Base-by-base conservation (phyloP, 2,888 invertebrate species). In the Orthosia gracilis region DNA sequence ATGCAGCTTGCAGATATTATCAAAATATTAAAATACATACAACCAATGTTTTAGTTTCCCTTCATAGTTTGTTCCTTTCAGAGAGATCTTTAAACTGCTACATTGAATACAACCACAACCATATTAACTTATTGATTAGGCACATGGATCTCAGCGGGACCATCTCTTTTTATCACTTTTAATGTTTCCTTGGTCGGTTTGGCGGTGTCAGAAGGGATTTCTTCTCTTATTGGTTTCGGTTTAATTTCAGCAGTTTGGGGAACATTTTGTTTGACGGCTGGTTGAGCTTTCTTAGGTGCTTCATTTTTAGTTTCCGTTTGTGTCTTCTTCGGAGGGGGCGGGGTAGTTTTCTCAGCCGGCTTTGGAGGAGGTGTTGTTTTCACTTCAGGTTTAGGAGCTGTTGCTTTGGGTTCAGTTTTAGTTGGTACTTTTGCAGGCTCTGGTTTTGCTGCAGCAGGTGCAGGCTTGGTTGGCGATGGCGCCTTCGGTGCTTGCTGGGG, bases 131-230 rank as follows among this genome's bases (percentile, higher is more conserved):
- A 94, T 80, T 91, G 75, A 71, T 91, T 89, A 76, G 93, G 94
- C 81, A 94, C 92, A 62, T 95, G 96, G 26, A 96, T 96, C 85
- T 96, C 96, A 31, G 93, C 89, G 3, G 96, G 96, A 15, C 97
- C 97, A 74, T 94, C 96, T 86, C 96, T 97, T 87, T 96, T 97
- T 73, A 97, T 97, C 4, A 97, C 97, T 92, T 97, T 97, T 45
- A 97, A 93, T 65, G 95, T 97, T 82, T 97, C 96, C 76, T 95
- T 94, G 83, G 91, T 91, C 1, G 97, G 97, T 71, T 97, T 96
- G 26, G 92, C 91, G 0, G 97, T 97, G 85, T 97, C 97, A 0
- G 94, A 94, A 4, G 95, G 94, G 76, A 97, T 97, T 64, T 96
- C 93, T 88, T 97, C 97, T 73, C 92, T 93, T 17, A 97, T 96